Conservation (phyloP, 1,140 invertebrate species). For the Panagrolaimus sp. region DNA sequence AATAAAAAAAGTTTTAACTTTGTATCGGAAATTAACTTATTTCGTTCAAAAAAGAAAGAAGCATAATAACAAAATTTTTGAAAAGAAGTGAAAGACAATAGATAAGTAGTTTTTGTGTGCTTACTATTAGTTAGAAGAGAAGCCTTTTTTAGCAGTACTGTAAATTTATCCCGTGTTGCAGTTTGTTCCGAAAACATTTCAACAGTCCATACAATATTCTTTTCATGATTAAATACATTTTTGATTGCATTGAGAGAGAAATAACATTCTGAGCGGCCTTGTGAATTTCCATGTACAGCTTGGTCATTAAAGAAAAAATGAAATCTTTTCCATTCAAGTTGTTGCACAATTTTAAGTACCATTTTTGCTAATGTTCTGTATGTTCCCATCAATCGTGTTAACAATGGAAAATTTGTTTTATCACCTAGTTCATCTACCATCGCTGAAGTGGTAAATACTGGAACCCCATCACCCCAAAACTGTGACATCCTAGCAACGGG, state of each 20-base stretch:
- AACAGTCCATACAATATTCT: slow-evolving; percentile 60
- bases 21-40: not conserved
- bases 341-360: slow-evolving; percentile 66
- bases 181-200: slow-evolving; percentile 67
- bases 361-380: slow-evolving; percentile 70
- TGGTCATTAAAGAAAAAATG: slow-evolving; percentile 70
- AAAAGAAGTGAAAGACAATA: too few relatives aligned
- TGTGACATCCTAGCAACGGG: slow-evolving; percentile 79
- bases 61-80: not conserved
- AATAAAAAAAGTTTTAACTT: not conserved
- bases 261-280: slow-evolving; percentile 64
- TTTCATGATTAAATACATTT: slow-evolving; percentile 63
- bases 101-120: slow-evolving; percentile 58
- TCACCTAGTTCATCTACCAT: slow-evolving; percentile 73
- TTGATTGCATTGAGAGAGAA: slow-evolving; percentile 69
- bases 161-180: slow-evolving; percentile 61
- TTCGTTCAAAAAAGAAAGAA: not conserved
- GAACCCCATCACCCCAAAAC: slow-evolving; percentile 71
- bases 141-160: slow-evolving; percentile 66
- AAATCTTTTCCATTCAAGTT: slow-evolving; percentile 67
- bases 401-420: slow-evolving; percentile 68
- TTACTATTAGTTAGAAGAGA: slow-evolving; percentile 72
- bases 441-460: slow-evolving; percentile 76
- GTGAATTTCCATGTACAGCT: slow-evolving; percentile 49
- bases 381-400: slow-evolving; percentile 79